Evolutionary conservation across 1,140 invertebrate genomes (phyloP), one percentile per base, ranked within the genome.

Genomic region (Hylyphantes graminicola): DNA sequence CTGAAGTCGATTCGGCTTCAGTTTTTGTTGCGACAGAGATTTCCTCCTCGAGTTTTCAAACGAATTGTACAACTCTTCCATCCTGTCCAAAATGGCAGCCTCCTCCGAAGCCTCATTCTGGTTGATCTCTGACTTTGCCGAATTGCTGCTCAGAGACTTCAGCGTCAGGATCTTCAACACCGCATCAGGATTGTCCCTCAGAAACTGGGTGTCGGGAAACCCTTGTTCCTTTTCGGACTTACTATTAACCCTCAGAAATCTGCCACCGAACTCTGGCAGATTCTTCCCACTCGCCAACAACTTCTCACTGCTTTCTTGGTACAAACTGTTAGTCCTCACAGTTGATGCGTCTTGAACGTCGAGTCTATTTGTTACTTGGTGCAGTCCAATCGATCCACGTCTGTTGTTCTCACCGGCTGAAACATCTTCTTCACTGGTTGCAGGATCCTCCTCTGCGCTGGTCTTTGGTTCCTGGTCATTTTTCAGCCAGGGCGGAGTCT

Each of bases 401-500:
- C 21, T 53, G 9, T 57, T 74, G 9, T 13, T 74, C 0, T 2
- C 7, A 19, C 55, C 19, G 21, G 5, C 12, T 21, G 12, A 12
- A 6, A 12, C 3, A 59, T 59, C 13, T 57, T 57, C 72, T 57
- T 57, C 54, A 35, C 17, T 21, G 21, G 15, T 57, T 51, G 12
- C 57, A 15, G 57, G 12, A 17, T 17, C 57, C 6, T 61, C 57
- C 57, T 61, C 57, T 15, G 12, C 17, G 57, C 17, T 61, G 57
- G 12, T 61, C 57, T 6, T 61, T 1, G 57, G 3, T 68, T 54
- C 9, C 53, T 61, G 17, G 12, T 64, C 17, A 2, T 54, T 75
- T 10, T 76, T 83, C 0, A 86, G 5, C 85, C 85, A 86, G 0
- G 78, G 72, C 0, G 85, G 85, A 51, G 95, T 95, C 65, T 93